Evolutionary conservation across 2,113 vertebrate genomes (phyloP), one percentile per base, ranked within the genome.

Genomic region (Lepus timidus): DNA sequence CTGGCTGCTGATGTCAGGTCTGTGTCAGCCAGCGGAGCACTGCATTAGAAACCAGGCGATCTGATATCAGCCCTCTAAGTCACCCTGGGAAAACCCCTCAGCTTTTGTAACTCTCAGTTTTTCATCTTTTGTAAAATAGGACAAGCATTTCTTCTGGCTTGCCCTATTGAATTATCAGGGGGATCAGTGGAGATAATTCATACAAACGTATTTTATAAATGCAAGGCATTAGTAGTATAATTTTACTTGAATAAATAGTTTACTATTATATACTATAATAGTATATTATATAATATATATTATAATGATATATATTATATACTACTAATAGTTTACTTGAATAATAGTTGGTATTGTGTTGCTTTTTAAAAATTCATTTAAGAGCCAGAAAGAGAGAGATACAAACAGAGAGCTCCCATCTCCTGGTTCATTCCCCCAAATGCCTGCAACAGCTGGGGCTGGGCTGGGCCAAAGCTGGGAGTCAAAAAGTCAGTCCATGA

Each of bases 21-120:
- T 88, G 1, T 85, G 85, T 95, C 83, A 94, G 89, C 25, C 71
- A 11, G 27, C 6, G 14, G 83, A 55, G 22, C 71, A 51, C 17
- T 36, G 62, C 25, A 78, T 31, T 5, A 78, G 71, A 10, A 96
- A 55, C 76, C 93, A 93, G 86, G 90, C 76, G 93, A 95, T 97
- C 84, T 44, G 85, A 92, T 90, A 89, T 78, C 91, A 93, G 75
- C 62, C 89, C 62, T 81, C 55, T 33, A 44, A 51, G 58, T 58
- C 75, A 78, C 89, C 94, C 91, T 95, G 91, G 64, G 89, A 81
- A 97, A 87, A 91, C 86, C 62, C 88, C 87, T 93, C 89, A 65
- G 62, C 12, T 55, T 74, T 78, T 96, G 17, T 78, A 79, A 85
- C 25, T 79, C 82, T 96, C 70, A 14, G 19, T 67, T 68, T 96